These are phyloP conservation scores for Microplitis manilae DNA, from an alignment of 2,888 invertebrate genomes.

Conservation along the genomic window DNA sequence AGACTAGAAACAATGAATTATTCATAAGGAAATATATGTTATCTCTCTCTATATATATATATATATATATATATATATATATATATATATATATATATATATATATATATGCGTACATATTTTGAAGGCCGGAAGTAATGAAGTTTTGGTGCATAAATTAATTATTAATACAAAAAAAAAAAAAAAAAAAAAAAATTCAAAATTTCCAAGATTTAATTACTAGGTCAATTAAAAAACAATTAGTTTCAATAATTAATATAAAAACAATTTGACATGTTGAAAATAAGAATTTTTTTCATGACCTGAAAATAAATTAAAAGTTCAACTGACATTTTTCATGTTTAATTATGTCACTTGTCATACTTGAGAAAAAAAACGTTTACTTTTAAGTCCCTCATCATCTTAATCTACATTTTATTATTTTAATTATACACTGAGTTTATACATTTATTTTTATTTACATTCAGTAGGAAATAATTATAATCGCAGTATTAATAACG, in stretches of 20 bases:
- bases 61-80: no score
- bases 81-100: neutral
- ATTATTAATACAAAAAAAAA: neutral
- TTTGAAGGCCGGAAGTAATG: neutral
- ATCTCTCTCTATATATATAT: no score
- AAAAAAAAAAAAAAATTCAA: neutral
- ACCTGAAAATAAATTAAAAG: neutral
- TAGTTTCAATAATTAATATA: no score
- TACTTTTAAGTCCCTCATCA: neutral
- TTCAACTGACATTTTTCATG: neutral
- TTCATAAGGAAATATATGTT: neutral
- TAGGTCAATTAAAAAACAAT: no score
- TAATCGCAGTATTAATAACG: no score
- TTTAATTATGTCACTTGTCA: neutral
- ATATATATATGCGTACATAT: neutral
- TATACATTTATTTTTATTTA: no score
- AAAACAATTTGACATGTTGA: no score
- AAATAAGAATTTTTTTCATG: neutral
- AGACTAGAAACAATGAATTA: constrained; percentile 1
- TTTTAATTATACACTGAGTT: neutral
- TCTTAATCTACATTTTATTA: neutral
- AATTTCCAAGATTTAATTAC: neutral
- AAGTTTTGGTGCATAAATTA: neutral
- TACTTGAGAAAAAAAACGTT: neutral
- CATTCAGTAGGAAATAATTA: no score